These are phyloP conservation scores for Darevskia mixta DNA, from an alignment of 2,797 vertebrate genomes.

Conservation along the genomic window DNA sequence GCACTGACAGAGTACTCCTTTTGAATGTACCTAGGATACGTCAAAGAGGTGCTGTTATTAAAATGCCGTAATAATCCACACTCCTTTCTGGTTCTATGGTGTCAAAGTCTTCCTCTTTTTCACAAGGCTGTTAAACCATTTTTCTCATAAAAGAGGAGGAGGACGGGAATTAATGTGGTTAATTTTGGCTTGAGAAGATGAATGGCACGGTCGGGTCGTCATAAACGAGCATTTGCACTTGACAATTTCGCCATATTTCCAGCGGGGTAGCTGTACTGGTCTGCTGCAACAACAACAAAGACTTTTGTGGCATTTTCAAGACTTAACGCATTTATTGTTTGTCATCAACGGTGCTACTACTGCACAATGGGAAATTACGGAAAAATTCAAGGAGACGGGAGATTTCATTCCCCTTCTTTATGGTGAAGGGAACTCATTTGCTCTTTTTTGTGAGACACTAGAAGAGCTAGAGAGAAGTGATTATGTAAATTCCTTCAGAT, in stretches of 20 bases:
- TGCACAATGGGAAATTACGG: neutral
- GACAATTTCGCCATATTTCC: neutral
- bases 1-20: neutral
- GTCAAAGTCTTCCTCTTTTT: conserved; percentile 32
- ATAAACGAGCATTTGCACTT: neutral
- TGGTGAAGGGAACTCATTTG: neutral
- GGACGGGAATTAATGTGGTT: neutral
- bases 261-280: too few relatives aligned
- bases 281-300: too few relatives aligned
- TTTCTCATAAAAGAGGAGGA: fast-evolving
- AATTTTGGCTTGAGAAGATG: conserved; percentile 7
- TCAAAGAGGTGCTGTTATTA: conserved; percentile 50
- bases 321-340: too few relatives aligned
- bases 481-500: neutral
- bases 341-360: neutral
- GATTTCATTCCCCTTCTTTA: neutral
- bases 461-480: neutral
- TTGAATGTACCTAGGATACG: conserved; percentile 22
- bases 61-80: neutral
- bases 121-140: neutral
- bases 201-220: neutral
- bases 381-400: neutral
- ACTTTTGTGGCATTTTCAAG: too few relatives aligned
- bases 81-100: neutral
- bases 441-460: neutral